Evolutionary conservation across 2,113 vertebrate genomes (phyloP).

Genomic region (Heterochromis multidens): DNA sequence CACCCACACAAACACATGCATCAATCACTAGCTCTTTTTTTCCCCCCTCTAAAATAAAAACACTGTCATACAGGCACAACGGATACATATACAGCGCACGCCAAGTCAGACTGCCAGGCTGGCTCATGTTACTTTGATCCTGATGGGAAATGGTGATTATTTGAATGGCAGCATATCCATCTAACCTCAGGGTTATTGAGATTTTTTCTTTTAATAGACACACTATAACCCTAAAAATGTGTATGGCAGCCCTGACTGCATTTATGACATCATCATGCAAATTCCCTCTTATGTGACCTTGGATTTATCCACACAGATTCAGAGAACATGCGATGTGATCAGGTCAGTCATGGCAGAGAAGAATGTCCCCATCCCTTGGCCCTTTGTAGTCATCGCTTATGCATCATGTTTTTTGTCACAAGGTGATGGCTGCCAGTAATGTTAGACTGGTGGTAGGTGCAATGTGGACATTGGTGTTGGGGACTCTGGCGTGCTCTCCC

Average conservation of each 20-base stretch:
- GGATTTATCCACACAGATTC: slow-evolving; percentile 16
- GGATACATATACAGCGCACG: slow-evolving; percentile 1
- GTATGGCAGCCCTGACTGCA: not conserved
- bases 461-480: slow-evolving; percentile 49
- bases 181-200: slow-evolving; percentile 19
- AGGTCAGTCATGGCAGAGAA: slow-evolving; percentile 9
- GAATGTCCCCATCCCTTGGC: not conserved
- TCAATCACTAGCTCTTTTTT: slow-evolving; percentile 47
- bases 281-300: slow-evolving; percentile 46
- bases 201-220: not conserved
- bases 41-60: slow-evolving; percentile 12
- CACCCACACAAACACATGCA: slow-evolving; percentile 47
- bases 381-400: slow-evolving; percentile 23
- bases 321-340: not conserved
- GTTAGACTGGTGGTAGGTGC: slow-evolving; percentile 17
- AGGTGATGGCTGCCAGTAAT: slow-evolving; percentile 54
- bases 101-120: slow-evolving; percentile 27
- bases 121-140: slow-evolving; percentile 32
- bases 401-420: slow-evolving; percentile 29
- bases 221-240: slow-evolving; percentile 22
- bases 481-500: slow-evolving; percentile 45
- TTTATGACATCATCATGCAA: slow-evolving; percentile 39
- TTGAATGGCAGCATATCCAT: slow-evolving; percentile 26
- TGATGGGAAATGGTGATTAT: slow-evolving; percentile 47
- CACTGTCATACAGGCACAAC: not conserved